Conservation (phyloP, 1,140 invertebrate species). For the Cepaea nemoralis region DNA sequence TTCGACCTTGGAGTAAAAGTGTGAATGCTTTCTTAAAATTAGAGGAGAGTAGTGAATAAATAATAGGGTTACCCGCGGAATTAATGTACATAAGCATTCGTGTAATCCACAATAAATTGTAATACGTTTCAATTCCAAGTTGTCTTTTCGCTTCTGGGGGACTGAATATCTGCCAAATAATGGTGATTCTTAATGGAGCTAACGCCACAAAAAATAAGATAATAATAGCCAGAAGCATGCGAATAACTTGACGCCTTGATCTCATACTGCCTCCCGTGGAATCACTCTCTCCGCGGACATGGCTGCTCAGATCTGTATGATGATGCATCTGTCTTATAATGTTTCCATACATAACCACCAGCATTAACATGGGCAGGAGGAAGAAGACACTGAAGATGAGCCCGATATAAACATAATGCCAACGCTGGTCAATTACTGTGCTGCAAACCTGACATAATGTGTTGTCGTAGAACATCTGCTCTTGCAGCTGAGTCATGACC, state of each 20-base stretch:
- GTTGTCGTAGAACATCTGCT: conserved; percentile 52
- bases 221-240: conserved; percentile 91
- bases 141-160: neutral
- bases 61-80: conserved; percentile 66
- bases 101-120: conserved; percentile 88
- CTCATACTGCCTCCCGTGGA: conserved; percentile 10
- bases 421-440: conserved; percentile 37
- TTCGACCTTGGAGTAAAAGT: conserved; percentile 1
- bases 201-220: conserved; percentile 90
- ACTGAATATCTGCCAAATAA: conserved; percentile 75
- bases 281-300: neutral
- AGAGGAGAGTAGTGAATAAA: conserved; percentile 62
- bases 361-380: conserved; percentile 45
- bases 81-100: conserved; percentile 64
- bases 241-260: conserved; percentile 76
- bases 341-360: conserved; percentile 46
- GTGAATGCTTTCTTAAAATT: conserved; percentile 59
- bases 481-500: conserved; percentile 45
- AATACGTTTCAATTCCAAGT: conserved; percentile 84
- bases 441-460: conserved; percentile 45
- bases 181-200: conserved; percentile 87
- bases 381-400: conserved; percentile 46
- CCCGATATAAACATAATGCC: conserved; percentile 49
- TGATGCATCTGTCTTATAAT: conserved; percentile 43
- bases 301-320: conserved; percentile 7